A percentile compares a stretch with the other conserved stretches of the same genome.
Conservation (phyloP, 2,113 vertebrate genomes). For the Tringa solitaria region DNA sequence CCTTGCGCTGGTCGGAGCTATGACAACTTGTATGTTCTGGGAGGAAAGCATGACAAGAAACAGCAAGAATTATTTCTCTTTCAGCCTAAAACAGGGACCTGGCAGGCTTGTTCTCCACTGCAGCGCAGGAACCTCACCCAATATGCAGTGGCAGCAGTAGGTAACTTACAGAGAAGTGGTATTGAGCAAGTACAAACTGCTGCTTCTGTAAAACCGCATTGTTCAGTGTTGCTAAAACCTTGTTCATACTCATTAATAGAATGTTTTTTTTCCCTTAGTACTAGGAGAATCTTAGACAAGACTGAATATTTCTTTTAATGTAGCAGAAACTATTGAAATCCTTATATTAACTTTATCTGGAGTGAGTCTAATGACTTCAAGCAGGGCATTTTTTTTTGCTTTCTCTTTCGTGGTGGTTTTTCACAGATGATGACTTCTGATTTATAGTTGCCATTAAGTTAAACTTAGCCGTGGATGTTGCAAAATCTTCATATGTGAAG, state of each 20-base stretch:
- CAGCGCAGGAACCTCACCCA: conserved; percentile 86
- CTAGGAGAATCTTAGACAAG: neutral
- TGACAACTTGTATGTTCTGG: conserved; percentile 83
- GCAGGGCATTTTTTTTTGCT: neutral
- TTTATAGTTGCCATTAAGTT: neutral
- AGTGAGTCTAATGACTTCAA: neutral
- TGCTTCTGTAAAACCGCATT: neutral
- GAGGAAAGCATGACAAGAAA: conserved; percentile 84
- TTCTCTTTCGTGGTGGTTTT: neutral
- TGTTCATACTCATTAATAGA: neutral
- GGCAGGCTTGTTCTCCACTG: conserved; percentile 82
- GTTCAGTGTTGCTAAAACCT: neutral
- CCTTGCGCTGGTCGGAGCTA: conserved; percentile 62
- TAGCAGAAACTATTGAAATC: neutral
- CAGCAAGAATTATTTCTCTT: conserved; percentile 83
- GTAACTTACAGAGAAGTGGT: conserved; percentile 69
- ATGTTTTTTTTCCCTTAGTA: neutral
- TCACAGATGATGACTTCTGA: neutral
- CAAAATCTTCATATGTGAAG: neutral
- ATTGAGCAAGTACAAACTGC: neutral
- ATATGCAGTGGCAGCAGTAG: conserved; percentile 86
- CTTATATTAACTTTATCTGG: neutral
- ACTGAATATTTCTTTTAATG: neutral
- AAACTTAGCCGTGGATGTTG: neutral
- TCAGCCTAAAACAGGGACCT: conserved; percentile 79